Evolutionary conservation across 2,797 vertebrate genomes (phyloP), one percentile per base, ranked within the genome.

Genomic region (Coreius guichenoti): DNA sequence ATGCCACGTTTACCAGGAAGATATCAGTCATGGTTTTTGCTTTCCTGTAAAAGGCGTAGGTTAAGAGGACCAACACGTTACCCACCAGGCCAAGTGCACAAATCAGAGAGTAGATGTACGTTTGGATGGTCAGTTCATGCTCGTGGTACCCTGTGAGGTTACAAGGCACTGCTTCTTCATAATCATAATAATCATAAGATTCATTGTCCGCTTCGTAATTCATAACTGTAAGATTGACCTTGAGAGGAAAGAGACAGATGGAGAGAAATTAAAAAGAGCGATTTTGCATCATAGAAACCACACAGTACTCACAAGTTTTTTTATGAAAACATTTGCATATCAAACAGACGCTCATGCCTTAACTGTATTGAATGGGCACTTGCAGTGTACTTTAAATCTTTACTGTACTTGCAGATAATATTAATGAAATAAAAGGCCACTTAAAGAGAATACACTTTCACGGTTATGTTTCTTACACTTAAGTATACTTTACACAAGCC

Each of bases 1-100:
- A 87, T 0, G 98, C 96, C 93, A 99, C 93, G 21, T 98, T 98
- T 80, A 97, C 85, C 31, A 99, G 97, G 65, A 95, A 98, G 9
- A 98, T 89, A 0, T 99, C 98, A 0, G 98, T 99, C 97, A 99
- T 97, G 0, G 97, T 96, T 90, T 96, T 98, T 76, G 93, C 85
- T 90, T 92, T 95, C 92, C 97, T 97, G 51, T 99, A 99, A 39
- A 95, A 95, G 1, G 92, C 85, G 39, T 98, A 98, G 26, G 98
- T 99, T 80, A 94, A 21, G 75, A 98, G 95, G 2, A 99, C 98
- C 2, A 99, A 92, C 8, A 90, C 0, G 61, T 99, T 99, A 29
- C 98, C 98, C 16, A 98, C 65, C 9, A 99, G 92, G 61, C 98
- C 98, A 0, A 96, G 88, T 0, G 92, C 83, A 4, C 95, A 97